phyloP scores from a whole-genome alignment of 1,140 invertebrate species.

The Teleogryllus occipitalis region DNA sequence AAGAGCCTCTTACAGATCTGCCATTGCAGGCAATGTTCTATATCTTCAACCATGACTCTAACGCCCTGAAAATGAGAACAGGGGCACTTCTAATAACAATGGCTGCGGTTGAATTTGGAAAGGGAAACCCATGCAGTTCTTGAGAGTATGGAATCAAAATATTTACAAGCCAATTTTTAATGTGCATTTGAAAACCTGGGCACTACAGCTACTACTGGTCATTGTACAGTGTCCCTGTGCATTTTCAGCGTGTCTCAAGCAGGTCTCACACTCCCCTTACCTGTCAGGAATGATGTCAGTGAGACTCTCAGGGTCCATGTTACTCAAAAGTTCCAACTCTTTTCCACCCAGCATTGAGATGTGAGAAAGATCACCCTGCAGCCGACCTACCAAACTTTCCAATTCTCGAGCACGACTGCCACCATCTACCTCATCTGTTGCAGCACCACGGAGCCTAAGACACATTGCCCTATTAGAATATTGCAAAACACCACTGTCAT shows the following conservation, averaged over 20 bases:
- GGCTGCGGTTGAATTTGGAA: not conserved
- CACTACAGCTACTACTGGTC: not conserved
- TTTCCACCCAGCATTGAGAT: constrained; percentile 70
- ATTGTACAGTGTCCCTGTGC: not conserved
- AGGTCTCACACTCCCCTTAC: constrained; percentile 33
- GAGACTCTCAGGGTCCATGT: constrained; percentile 76
- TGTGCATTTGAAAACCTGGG: not conserved
- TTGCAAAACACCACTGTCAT: no score
- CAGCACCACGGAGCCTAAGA: not conserved
- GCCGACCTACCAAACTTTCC: constrained; percentile 56
- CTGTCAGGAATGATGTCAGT: constrained; percentile 68
- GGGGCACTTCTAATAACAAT: not conserved
- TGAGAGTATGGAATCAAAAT: not conserved
- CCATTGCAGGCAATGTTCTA: constrained; percentile 13
- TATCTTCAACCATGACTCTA: constrained; percentile 19
- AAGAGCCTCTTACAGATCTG: constrained; percentile 15
- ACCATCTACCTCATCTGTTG: constrained; percentile 15
- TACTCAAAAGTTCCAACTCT: constrained; percentile 68
- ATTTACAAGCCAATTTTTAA: not conserved
- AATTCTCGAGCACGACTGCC: constrained; percentile 30
- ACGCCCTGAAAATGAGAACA: constrained; percentile 17
- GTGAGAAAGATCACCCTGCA: constrained; percentile 69
- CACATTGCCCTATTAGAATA: not conserved
- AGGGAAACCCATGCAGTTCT: not conserved
- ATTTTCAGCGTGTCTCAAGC: not conserved